phyloP scores from a whole-genome alignment of 2,797 vertebrate genomes.

The Pipistrellus pygmaeus region DNA sequence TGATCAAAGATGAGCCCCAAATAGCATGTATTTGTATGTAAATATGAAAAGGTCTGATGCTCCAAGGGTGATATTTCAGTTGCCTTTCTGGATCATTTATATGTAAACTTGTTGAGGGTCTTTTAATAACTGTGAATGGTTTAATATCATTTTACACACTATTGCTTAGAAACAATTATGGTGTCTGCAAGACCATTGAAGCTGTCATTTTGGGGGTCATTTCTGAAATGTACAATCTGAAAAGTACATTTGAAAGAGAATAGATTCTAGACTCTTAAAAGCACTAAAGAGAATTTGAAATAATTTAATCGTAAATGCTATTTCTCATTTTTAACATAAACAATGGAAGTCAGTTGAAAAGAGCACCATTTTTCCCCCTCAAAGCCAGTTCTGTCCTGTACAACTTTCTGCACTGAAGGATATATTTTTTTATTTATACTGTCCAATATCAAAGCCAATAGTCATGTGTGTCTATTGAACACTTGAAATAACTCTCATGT shows the following conservation, averaged over 20 bases:
- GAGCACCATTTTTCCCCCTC: background rate
- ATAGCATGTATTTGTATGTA: constrained; percentile 56
- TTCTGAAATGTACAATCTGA: constrained; percentile 56
- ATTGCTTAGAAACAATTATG: constrained; percentile 81
- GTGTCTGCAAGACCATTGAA: constrained; percentile 66
- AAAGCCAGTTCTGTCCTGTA: background rate
- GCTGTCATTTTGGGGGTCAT: constrained; percentile 65
- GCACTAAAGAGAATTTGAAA: constrained; percentile 23
- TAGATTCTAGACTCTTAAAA: constrained; percentile 6
- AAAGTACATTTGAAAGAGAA: constrained; percentile 63
- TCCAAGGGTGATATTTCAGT: constrained; percentile 75
- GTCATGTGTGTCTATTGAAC: background rate
- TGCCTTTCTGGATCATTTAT: constrained; percentile 78
- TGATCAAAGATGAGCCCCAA: constrained; percentile 74
- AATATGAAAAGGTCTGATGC: constrained; percentile 80
- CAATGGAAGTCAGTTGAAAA: background rate
- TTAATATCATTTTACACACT: constrained; percentile 82
- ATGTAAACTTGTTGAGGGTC: constrained; percentile 78
- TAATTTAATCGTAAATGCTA: constrained; percentile 36
- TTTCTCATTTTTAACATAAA: constrained; percentile 21
- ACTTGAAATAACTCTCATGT: background rate
- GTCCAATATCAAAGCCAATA: background rate
- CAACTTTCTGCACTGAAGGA: background rate
- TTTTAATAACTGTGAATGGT: constrained; percentile 84
- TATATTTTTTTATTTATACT: background rate